Base-by-base conservation (phyloP, 2,797 vertebrate species). In the Labroides dimidiatus region DNA sequence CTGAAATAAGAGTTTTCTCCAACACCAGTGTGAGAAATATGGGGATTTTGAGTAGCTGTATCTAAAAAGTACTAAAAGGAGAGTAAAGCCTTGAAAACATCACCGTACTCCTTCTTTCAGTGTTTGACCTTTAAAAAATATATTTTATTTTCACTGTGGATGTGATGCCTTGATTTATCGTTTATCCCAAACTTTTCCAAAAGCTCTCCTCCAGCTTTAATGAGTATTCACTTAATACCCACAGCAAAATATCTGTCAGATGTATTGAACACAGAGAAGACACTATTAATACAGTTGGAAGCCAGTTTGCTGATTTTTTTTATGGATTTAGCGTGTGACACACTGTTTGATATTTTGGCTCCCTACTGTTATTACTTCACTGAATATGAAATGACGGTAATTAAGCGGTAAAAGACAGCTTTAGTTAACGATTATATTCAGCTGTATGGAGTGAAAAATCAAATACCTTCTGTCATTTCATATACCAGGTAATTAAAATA, bases 241-340 rank as follows among this genome's bases (percentile, higher is more conserved):
- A 92, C 84, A 93, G 93, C 6, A 6, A 95, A 79, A 94, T 95
- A 72, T 91, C 80, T 66, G 93, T 95, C 45, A 84, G 93, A 71
- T 91, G 91, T 27, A 27, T 27, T 27, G 24, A 95, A 84, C 92
- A 94, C 68, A 89, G 89, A 54, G 92, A 95, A 52, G 94, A 95
- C 68, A 37, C 95, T 48, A 89, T 93, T 84, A 93, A 93, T 1
- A 94, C 94, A 77, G 93, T 95, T 89, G 94, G 95, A 91, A 94
- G 94, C 83, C 45, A 86, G 58, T 71, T 82, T 75, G 60, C 77
- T 13, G 44, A 54, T 68, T 55, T 74, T 54, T n/a, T 64, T 69
- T 68, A 68, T 12, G 9, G 58, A 70, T 75, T 69, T 64, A 64
- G 53, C 41, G 52, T 73, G 52, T 82, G 69, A 81, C 77, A 87